Evolutionary conservation across 2,888 invertebrate species (phyloP), one percentile per base, ranked within the genome.

Genomic region (Orthosia gracilis): DNA sequence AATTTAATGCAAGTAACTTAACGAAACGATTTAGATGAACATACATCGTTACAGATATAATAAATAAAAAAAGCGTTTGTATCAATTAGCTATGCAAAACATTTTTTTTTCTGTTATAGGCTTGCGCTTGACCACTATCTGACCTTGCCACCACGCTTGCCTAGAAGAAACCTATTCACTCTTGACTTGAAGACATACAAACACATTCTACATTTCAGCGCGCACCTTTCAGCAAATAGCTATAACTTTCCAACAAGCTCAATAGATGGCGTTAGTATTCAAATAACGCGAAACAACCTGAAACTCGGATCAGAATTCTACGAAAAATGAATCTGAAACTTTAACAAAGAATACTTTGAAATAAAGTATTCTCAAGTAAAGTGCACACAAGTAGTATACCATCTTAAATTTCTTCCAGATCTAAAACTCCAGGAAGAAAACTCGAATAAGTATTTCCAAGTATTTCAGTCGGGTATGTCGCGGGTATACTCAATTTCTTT

Each of bases 231-330:
- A 64, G 61, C 23, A 7, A 45, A 64, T 15, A 26, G 12, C 49
- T 23, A 17, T 74, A 61, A 65, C 18, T 84, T 70, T 55, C 47
- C 15, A 54, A 80, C n/a, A 40, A 18, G 40, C 57, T 26, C 77
- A 78, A 85, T 76, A 86, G 86, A 88, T 88, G 88, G 88, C 83
- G 87, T 74, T 89, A 66, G 74, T 66, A 66, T 74, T 67, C 49
- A 61, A 54, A 71, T 67, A 78, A 63, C 63, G 31, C 59, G 62
- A 64, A 23, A 26, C 52, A 71, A 69, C 12, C 47, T 54, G 55
- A 57, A 75, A 67, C 50, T 50, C 31, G 4, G 4, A 66, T 73
- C n/a, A 31, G 57, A 70, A 68, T 58, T 62, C 31, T 47, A 57
- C 26, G 40, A 66, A 66, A 75, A 62, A 62, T 49, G 55, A 50